A percentile compares a stretch with the other conserved stretches of the same genome.
Conservation (phyloP, 2,888 invertebrate genomes). For the Prosapia bicincta region DNA sequence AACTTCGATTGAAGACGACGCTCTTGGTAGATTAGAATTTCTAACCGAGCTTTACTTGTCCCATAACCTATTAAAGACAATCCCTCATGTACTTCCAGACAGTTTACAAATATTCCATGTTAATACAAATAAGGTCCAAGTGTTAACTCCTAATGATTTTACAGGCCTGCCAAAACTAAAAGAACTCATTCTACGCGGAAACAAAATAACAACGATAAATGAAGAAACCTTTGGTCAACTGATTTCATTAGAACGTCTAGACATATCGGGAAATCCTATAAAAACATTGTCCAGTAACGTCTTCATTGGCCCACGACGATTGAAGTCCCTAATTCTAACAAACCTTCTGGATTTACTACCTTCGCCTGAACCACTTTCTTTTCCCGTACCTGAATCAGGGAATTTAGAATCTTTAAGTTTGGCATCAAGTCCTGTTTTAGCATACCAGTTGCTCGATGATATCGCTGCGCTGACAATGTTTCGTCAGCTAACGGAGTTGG, state of each 20-base stretch:
- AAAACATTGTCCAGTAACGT: constrained; percentile 61
- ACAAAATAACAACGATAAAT: constrained; percentile 68
- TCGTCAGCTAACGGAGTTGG: constrained; percentile 64
- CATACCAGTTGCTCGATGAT: constrained; percentile 65
- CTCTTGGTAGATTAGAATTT: constrained; percentile 77
- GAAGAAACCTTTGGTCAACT: constrained; percentile 73
- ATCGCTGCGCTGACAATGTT: constrained; percentile 69
- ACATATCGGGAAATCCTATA: constrained; percentile 79
- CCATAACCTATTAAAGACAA: constrained; percentile 63
- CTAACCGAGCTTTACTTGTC: constrained; percentile 76
- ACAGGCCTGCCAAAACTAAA: constrained; percentile 66
- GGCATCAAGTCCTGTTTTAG: constrained; percentile 68
- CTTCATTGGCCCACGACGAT: constrained; percentile 61
- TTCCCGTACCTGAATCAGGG: constrained; percentile 65
- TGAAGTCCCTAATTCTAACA: constrained; percentile 66
- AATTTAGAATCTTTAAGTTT: constrained; percentile 70
- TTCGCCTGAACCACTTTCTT: constrained; percentile 50
- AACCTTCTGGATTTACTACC: constrained; percentile 57
- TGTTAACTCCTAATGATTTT: constrained; percentile 59
- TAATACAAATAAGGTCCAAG: constrained; percentile 66
- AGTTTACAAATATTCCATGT: constrained; percentile 71
- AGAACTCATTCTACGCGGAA: constrained; percentile 70
- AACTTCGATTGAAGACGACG: constrained; percentile 75
- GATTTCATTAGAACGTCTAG: constrained; percentile 70
- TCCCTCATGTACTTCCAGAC: constrained; percentile 77